These are phyloP conservation scores for Malthinus seriepunctatus DNA, from an alignment of 2,888 invertebrate genomes.

Conservation along the genomic window DNA sequence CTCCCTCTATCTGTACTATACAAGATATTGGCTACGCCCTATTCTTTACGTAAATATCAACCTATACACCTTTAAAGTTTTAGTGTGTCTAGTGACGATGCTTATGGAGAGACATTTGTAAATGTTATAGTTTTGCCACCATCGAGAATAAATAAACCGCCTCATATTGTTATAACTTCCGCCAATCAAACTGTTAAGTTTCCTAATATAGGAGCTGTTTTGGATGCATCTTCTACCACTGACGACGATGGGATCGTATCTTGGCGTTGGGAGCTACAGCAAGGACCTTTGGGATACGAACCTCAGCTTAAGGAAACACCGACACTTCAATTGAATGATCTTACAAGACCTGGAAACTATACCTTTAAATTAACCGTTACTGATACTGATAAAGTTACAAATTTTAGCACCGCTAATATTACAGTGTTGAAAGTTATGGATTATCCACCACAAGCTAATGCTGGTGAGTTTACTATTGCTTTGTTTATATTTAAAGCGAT, in stretches of 20 bases:
- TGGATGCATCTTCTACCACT: conserved; percentile 71
- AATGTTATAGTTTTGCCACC: conserved; percentile 90
- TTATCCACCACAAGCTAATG: conserved; percentile 95
- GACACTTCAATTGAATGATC: conserved; percentile 81
- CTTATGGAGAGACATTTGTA: conserved; percentile 80
- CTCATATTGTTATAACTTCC: conserved; percentile 85
- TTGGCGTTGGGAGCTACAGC: conserved; percentile 92
- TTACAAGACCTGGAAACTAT: conserved; percentile 86
- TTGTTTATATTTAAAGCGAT: too few species aligned
- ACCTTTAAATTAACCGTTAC: conserved; percentile 89
- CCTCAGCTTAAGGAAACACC: conserved; percentile 77
- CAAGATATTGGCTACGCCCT: too few species aligned
- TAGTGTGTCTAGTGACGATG: conserved; percentile 76
- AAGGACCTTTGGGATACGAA: conserved; percentile 85
- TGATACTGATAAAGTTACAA: conserved; percentile 86
- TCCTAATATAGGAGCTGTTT: conserved; percentile 86
- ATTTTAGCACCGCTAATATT: conserved; percentile 85
- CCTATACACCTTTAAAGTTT: conserved; percentile 84
- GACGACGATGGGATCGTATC: conserved; percentile 84
- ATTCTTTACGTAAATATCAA: too few species aligned
- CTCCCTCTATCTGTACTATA: too few species aligned
- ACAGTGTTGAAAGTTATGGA: conserved; percentile 89
- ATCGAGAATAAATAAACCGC: conserved; percentile 80
- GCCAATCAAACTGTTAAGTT: conserved; percentile 83
- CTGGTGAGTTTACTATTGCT: conserved; percentile 65